These are phyloP conservation scores for Trachythela sp. DNA, from an alignment of 64 coral and sea anemone species.

Conservation along the genomic window DNA sequence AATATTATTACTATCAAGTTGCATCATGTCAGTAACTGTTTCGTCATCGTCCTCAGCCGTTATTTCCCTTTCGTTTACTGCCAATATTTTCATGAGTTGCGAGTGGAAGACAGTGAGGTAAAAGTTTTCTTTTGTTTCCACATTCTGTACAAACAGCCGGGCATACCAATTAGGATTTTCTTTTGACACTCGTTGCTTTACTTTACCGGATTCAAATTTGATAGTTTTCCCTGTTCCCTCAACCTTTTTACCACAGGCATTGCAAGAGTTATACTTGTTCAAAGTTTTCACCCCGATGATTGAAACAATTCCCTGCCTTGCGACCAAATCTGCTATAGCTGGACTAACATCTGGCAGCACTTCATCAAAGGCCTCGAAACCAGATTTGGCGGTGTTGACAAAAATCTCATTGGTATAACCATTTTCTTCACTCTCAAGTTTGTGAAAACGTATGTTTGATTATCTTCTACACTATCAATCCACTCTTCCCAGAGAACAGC, in stretches of 20 bases:
- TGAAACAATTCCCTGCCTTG: conserved; percentile 22
- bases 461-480: conserved; percentile 21
- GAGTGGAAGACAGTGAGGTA: conserved; percentile 28
- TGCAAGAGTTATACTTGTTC: neutral
- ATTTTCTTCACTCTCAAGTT: conserved; percentile 49
- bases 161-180: conserved; percentile 36
- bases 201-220: conserved; percentile 23
- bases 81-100: conserved; percentile 33
- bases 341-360: neutral
- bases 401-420: conserved; percentile 34
- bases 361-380: conserved; percentile 39
- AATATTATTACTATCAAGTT: too few relatives aligned
- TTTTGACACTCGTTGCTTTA: conserved; percentile 25
- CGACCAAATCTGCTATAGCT: conserved; percentile 2
- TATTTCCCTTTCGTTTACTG: too few relatives aligned
- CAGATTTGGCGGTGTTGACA: conserved; percentile 44
- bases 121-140: conserved; percentile 33
- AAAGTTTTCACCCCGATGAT: conserved; percentile 29
- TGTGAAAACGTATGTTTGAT: conserved; percentile 34
- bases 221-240: conserved; percentile 28
- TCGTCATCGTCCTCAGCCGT: too few relatives aligned
- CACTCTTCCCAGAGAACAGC: conserved; percentile 60
- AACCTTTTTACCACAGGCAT: conserved; percentile 42
- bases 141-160: conserved; percentile 22
- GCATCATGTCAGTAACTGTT: too few relatives aligned